Evolutionary conservation across 2,888 invertebrate species (phyloP), one percentile per base, ranked within the genome.

Genomic region (Lymantria dispar): DNA sequence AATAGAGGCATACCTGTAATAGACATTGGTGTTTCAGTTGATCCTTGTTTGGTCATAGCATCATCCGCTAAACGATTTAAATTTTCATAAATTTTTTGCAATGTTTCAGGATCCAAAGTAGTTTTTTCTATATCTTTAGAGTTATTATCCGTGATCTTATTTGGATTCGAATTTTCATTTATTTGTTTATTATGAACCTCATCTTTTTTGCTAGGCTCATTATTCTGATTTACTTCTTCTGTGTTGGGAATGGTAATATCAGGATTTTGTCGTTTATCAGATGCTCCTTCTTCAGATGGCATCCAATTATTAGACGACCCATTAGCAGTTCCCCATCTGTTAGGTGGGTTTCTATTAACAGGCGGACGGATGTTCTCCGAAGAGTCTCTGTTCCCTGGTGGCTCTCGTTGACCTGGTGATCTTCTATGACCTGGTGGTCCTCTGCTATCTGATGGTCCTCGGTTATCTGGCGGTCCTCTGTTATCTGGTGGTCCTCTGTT

Each of bases 1-100:
- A 71, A 76, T 58, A 73, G 50, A 29, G 22, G 29, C 10, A 29
- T 7, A 11, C 2, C 5, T 7, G 11, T n/a, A 22, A 7, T 10
- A 29, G 13, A 29, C 10, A 8, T 42, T 7, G 5, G 29, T 37
- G 47, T 31, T 29, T 39, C 14, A 31, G 33, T 45, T 14, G 33
- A 8, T 37, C 45, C 38, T 36, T 31, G 50, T 7, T 44, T 49
- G 38, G 3, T 40, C 7, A 14, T 14, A 11, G 12, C 22, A 10
- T 49, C 30, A 11, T 39, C 11, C 14, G 14, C 30, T 39, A 12
- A 43, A 40, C 12, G 37, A n/a, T 54, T 37, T 22, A 22, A 22
- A 45, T 37, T 22, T 43, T 36, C 44, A 15, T 43, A 52, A 45
- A 45, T 50, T 50, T 54, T 51, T 8, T 37, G 15, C 15, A 45